Evolutionary conservation across 2,888 invertebrate genomes (phyloP).

Genomic region (Mythimna lalbum): DNA sequence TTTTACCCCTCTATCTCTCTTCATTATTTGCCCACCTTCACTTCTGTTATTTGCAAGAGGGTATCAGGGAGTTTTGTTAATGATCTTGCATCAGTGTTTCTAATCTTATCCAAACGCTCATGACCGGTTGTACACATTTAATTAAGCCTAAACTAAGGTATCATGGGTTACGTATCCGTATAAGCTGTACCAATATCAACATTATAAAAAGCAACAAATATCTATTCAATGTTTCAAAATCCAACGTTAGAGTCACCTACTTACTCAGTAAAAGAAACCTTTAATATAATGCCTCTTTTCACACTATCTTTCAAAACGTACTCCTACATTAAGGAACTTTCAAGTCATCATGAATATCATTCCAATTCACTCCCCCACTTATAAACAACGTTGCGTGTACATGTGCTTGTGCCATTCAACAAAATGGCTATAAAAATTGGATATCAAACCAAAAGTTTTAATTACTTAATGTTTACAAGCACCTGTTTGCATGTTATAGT

Average conservation of each 20-base stretch:
- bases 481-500: slow-evolving; percentile 35
- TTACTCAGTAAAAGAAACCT: background rate
- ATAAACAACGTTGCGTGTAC: slow-evolving; percentile 29
- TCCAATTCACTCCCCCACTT: slow-evolving; percentile 3
- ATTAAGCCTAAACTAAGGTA: too few relatives aligned
- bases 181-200: background rate
- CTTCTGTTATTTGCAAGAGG: too few relatives aligned
- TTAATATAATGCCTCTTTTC: background rate
- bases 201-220: background rate
- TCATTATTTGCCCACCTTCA: too few relatives aligned
- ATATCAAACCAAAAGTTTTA: slow-evolving; percentile 47
- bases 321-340: background rate
- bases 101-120: too few relatives aligned
- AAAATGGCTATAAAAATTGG: slow-evolving; percentile 30
- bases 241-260: background rate
- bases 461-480: slow-evolving; percentile 29
- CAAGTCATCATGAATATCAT: background rate
- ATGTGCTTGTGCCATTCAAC: slow-evolving; percentile 18
- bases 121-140: too few relatives aligned
- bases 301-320: background rate
- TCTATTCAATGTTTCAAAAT: background rate
- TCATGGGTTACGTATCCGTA: too few relatives aligned
- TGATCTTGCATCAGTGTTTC: too few relatives aligned
- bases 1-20: too few relatives aligned
- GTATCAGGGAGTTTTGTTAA: too few relatives aligned